Conservation (phyloP, 2,113 vertebrate species). For the Cyprinodon variegatus region DNA sequence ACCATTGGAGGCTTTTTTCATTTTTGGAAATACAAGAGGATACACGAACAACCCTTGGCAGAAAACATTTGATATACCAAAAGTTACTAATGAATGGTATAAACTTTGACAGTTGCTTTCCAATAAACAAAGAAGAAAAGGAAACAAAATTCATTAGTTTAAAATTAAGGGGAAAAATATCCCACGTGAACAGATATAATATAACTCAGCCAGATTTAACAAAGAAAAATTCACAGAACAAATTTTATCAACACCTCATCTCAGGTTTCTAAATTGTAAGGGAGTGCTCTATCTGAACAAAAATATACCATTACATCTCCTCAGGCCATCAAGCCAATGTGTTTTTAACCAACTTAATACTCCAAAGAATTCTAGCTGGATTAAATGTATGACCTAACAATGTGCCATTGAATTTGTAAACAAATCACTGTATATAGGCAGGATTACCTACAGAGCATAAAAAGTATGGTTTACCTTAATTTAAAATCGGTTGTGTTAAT, state of each 20-base stretch:
- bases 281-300: constrained; percentile 51
- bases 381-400: constrained; percentile 39
- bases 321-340: constrained; percentile 34
- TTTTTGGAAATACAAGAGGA: constrained; percentile 61
- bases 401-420: constrained; percentile 59
- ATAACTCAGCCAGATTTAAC: constrained; percentile 18
- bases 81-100: constrained; percentile 66
- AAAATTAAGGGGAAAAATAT: constrained; percentile 26
- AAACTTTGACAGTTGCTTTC: constrained; percentile 61
- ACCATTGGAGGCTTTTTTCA: constrained; percentile 33
- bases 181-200: neutral
- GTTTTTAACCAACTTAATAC: constrained; percentile 39
- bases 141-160: constrained; percentile 30
- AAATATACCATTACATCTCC: constrained; percentile 67
- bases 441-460: neutral
- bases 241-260: constrained; percentile 45
- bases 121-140: constrained; percentile 56
- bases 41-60: constrained; percentile 72
- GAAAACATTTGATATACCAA: constrained; percentile 73
- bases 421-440: constrained; percentile 37
- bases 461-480: constrained; percentile 15
- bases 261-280: constrained; percentile 25
- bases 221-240: constrained; percentile 27
- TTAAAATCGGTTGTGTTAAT: constrained; percentile 41
- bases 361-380: constrained; percentile 49